These are phyloP conservation scores for Heteromyza rotundicornis DNA, from an alignment of 2,888 invertebrate genomes.

Conservation along the genomic window DNA sequence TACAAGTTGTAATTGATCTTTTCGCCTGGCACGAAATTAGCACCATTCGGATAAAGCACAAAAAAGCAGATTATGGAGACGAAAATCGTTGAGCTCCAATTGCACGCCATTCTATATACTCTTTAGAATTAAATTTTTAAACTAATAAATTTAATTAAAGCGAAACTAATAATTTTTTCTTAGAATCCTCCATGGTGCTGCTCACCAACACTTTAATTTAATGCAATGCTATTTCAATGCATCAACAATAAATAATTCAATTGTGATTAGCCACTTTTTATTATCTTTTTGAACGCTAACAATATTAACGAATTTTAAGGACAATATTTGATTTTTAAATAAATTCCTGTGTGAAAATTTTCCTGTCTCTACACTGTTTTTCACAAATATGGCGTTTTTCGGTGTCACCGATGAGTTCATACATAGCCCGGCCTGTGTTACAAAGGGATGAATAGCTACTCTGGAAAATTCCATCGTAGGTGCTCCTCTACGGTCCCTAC, in stretches of 20 bases:
- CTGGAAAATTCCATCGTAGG: constrained; percentile 14
- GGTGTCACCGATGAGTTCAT: constrained; percentile 30
- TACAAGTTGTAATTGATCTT: constrained; percentile 62
- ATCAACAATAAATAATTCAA: no score
- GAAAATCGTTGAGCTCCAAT: constrained; percentile 42
- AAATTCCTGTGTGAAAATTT: constrained; percentile 35
- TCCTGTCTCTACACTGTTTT: constrained; percentile 40
- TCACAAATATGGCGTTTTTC: constrained; percentile 35
- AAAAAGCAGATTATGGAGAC: constrained; percentile 47
- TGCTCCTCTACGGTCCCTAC: constrained; percentile 17
- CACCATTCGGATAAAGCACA: constrained; percentile 53
- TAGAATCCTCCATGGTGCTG: background rate
- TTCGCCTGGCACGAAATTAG: constrained; percentile 54
- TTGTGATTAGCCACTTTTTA: background rate
- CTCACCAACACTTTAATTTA: background rate
- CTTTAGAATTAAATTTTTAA: background rate
- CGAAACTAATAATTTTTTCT: constrained; percentile 5
- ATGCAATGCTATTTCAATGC: no score
- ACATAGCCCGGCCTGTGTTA: constrained; percentile 26
- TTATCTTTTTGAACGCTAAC: background rate
- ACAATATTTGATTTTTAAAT: no score
- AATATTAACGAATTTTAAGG: no score
- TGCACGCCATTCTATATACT: constrained; percentile 21
- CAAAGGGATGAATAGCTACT: constrained; percentile 32
- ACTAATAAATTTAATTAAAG: constrained; percentile 6